phyloP scores from a whole-genome alignment of 2,888 invertebrate species.

The Pseudanteris insignis region DNA sequence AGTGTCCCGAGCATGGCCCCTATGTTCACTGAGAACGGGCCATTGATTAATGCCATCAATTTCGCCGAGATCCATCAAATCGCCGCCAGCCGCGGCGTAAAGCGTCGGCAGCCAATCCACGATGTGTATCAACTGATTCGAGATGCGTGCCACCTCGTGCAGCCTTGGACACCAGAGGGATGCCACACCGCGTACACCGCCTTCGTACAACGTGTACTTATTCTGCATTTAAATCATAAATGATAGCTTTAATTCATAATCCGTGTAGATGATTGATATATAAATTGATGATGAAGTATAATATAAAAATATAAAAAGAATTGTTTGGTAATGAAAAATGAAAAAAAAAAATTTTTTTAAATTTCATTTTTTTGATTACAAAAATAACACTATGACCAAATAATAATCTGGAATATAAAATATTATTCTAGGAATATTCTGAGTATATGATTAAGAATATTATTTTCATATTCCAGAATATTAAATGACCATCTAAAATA shows the following conservation, averaged over 20 bases:
- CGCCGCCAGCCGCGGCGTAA: conserved; percentile 71
- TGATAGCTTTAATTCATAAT: not conserved
- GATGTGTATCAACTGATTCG: conserved; percentile 73
- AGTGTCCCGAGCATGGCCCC: conserved; percentile 61
- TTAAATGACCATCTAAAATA: too few relatives aligned
- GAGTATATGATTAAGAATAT: too few relatives aligned
- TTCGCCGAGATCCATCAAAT: conserved; percentile 55
- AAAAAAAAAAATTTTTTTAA: too few relatives aligned
- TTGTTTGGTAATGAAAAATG: too few relatives aligned
- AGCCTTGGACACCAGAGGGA: conserved; percentile 75
- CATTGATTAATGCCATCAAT: conserved; percentile 69
- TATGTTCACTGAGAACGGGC: conserved; percentile 65
- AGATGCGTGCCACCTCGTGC: conserved; percentile 69
- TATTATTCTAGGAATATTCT: too few relatives aligned
- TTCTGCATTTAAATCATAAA: conserved; percentile 65
- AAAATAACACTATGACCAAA: too few relatives aligned
- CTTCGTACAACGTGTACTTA: conserved; percentile 78
- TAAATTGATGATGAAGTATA: too few relatives aligned
- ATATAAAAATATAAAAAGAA: too few relatives aligned
- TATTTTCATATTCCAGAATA: too few relatives aligned
- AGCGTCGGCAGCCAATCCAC: conserved; percentile 79
- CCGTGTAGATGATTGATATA: too few relatives aligned
- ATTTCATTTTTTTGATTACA: too few relatives aligned
- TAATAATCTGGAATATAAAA: too few relatives aligned
- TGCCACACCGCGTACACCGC: conserved; percentile 73